A percentile compares a stretch with the other conserved stretches of the same genome.
phyloP scores from a whole-genome alignment of 2,113 vertebrate species.

The Cardinalis cardinalis region DNA sequence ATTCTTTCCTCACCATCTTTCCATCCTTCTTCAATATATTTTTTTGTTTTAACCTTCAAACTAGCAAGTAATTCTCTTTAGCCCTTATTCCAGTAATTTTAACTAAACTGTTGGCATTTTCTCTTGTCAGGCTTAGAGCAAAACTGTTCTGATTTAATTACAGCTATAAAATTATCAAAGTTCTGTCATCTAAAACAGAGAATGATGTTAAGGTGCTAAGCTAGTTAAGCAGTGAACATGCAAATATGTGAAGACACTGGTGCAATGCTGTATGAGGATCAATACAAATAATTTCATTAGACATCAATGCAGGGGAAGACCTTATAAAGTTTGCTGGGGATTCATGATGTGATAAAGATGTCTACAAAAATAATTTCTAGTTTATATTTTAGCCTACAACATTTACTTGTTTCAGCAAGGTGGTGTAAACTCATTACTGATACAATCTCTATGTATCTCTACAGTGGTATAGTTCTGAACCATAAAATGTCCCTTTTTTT shows the following conservation, averaged over 20 bases:
- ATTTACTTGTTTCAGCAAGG: neutral
- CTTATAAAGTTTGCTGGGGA: neutral
- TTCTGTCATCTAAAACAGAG: neutral
- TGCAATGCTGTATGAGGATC: neutral
- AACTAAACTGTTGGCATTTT: slow-evolving; percentile 34
- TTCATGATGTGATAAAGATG: neutral
- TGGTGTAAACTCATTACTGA: neutral
- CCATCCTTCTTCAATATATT: neutral
- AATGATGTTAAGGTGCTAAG: slow-evolving; percentile 7
- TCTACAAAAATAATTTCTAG: neutral
- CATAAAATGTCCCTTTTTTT: neutral
- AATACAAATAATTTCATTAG: neutral
- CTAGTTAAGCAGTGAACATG: neutral
- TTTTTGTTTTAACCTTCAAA: neutral
- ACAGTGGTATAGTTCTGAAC: neutral
- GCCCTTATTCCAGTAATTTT: neutral
- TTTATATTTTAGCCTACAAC: neutral
- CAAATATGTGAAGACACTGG: neutral
- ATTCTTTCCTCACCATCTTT: neutral
- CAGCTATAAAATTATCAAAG: slow-evolving; percentile 11
- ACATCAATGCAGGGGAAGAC: neutral
- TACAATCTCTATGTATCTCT: neutral
- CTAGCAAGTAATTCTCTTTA: neutral
- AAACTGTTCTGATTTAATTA: slow-evolving; percentile 45
- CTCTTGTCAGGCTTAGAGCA: neutral